Conservation (phyloP, 1,140 invertebrate species). For the Bombus fervidus region DNA sequence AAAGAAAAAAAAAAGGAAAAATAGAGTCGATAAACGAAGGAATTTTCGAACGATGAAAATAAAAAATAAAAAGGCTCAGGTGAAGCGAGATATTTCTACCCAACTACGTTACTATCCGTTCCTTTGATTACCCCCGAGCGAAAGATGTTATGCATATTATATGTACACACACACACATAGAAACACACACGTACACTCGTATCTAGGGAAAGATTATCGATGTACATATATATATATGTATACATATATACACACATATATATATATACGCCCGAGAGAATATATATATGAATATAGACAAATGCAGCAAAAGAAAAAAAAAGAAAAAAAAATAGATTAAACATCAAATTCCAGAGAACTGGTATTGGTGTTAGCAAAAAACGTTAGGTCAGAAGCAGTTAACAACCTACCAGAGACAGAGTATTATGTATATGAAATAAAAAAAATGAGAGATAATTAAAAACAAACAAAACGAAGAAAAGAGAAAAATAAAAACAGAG, state of each 20-base stretch:
- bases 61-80: constrained; percentile 20
- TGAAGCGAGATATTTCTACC: constrained; percentile 55
- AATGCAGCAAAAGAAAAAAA: constrained; percentile 67
- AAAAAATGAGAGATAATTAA: neutral
- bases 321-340: constrained; percentile 70
- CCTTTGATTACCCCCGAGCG: constrained; percentile 53
- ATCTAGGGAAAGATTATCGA: constrained; percentile 59
- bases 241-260: constrained; percentile 39
- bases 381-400: constrained; percentile 78
- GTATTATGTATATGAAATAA: neutral
- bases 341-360: constrained; percentile 76
- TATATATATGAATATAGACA: constrained; percentile 70
- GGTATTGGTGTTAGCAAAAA: constrained; percentile 75
- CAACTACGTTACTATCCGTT: constrained; percentile 59
- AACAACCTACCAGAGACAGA: constrained; percentile 77
- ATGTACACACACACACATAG: constrained; percentile 68
- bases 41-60: neutral
- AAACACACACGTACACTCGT: constrained; percentile 68
- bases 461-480: neutral
- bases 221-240: constrained; percentile 20
- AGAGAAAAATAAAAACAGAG: neutral
- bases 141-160: constrained; percentile 68
- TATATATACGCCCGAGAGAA: constrained; percentile 33
- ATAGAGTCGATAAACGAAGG: neutral
- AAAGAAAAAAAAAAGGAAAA: neutral